Conservation (phyloP, 23 tunicate species). For the Diplosoma virens region DNA sequence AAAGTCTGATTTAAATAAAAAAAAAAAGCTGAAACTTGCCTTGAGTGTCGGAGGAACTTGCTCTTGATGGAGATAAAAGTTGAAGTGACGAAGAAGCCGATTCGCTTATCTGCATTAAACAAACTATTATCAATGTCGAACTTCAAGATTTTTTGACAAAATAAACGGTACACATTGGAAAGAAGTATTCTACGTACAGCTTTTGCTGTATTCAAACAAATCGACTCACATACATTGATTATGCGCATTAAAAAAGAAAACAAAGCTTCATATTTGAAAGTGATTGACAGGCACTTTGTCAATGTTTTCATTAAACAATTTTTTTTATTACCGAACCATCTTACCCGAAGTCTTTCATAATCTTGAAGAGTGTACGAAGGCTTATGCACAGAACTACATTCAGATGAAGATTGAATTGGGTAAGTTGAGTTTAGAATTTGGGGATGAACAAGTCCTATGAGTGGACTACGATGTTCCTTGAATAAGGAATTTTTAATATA, state of each 20-base stretch:
- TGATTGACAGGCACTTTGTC: too few relatives aligned
- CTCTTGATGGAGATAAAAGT: slow-evolving; percentile 28
- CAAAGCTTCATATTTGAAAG: too few relatives aligned
- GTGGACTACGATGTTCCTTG: background rate
- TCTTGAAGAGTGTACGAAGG: slow-evolving; percentile 41
- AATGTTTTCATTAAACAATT: too few relatives aligned
- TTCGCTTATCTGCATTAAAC: slow-evolving; percentile 23
- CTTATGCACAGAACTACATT: slow-evolving; percentile 39
- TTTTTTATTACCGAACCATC: too few relatives aligned
- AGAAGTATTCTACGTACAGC: too few relatives aligned
- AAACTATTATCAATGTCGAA: background rate
- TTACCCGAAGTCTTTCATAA: slow-evolving; percentile 25
- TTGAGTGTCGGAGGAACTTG: too few relatives aligned
- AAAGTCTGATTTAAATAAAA: too few relatives aligned
- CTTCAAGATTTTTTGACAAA: background rate
- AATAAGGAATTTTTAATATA: background rate
- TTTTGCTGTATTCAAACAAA: too few relatives aligned
- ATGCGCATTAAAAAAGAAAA: too few relatives aligned
- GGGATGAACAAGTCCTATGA: slow-evolving; percentile 25
- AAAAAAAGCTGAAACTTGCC: too few relatives aligned
- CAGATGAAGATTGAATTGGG: slow-evolving; percentile 32
- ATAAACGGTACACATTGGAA: too few relatives aligned
- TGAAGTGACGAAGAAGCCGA: slow-evolving; percentile 46
- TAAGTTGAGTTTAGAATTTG: slow-evolving; percentile 16
- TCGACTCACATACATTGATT: too few relatives aligned